Evolutionary conservation across 2,797 vertebrate species (phyloP).

Genomic region (Lutjanus argentimaculatus): DNA sequence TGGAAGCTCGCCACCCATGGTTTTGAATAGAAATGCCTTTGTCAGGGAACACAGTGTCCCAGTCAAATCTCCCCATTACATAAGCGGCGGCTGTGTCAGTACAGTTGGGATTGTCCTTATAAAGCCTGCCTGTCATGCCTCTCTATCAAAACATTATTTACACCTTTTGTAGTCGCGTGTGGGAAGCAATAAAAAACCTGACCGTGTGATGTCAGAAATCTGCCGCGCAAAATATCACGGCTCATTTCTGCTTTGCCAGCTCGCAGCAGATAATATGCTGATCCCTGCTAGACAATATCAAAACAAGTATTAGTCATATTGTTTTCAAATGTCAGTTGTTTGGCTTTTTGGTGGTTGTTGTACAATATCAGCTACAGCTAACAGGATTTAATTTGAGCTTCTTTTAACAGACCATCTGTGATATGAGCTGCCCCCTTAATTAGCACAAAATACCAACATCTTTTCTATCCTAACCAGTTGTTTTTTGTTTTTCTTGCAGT

Average conservation of each 20-base stretch:
- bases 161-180: conserved; percentile 8
- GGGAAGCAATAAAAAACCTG: conserved; percentile 13
- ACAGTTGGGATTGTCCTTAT: conserved; percentile 54
- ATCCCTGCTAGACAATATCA: conserved; percentile 37
- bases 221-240: conserved; percentile 23
- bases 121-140: conserved; percentile 10
- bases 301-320: conserved; percentile 46
- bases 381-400: background rate
- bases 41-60: conserved; percentile 75
- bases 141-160: conserved; percentile 36
- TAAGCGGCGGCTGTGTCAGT: conserved; percentile 64
- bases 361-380: background rate
- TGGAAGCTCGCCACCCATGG: conserved; percentile 42
- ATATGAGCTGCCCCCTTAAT: background rate
- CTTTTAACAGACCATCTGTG: background rate
- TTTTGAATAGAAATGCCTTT: conserved; percentile 74
- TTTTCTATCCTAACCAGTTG: background rate
- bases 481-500: background rate
- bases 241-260: conserved; percentile 17
- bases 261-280: conserved; percentile 28
- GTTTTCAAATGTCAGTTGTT: conserved; percentile 22
- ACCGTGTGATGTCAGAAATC: conserved; percentile 6
- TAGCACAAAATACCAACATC: background rate
- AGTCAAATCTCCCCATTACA: conserved; percentile 66
- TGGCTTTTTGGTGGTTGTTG: conserved; percentile 19